These are phyloP conservation scores for Rhizomys pruinosus DNA, from an alignment of 2,113 vertebrate genomes.

Conservation along the genomic window DNA sequence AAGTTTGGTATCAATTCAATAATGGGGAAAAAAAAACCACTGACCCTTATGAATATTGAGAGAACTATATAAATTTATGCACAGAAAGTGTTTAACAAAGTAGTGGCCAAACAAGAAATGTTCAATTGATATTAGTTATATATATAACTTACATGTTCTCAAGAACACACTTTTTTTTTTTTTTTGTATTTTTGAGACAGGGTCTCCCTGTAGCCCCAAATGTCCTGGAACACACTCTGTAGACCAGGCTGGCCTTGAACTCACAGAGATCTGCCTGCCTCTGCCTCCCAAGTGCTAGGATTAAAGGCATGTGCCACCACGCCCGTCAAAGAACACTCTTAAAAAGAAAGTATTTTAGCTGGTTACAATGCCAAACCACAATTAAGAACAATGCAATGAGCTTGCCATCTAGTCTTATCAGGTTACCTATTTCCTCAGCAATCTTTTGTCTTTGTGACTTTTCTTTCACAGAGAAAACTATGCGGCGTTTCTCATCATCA, in stretches of 20 bases:
- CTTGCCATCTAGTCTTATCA: not conserved
- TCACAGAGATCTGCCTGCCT: too few relatives aligned
- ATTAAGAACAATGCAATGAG: not conserved
- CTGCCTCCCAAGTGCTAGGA: too few relatives aligned
- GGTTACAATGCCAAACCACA: not conserved
- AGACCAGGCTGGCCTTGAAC: too few relatives aligned
- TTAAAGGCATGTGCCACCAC: too few relatives aligned
- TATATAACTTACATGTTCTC: too few relatives aligned
- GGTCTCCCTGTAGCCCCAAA: too few relatives aligned
- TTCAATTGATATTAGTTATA: not conserved
- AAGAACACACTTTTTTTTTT: too few relatives aligned
- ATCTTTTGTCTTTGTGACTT: constrained; percentile 98
- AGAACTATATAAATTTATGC: not conserved
- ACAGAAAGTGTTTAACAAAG: not conserved
- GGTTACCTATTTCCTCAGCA: constrained; percentile 96
- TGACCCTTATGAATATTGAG: not conserved
- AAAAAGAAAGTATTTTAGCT: too few relatives aligned
- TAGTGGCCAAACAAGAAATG: not conserved
- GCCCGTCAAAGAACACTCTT: too few relatives aligned
- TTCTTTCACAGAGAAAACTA: constrained; percentile 95
- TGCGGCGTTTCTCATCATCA: constrained; percentile 97
- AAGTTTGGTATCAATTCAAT: not conserved
- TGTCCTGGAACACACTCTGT: too few relatives aligned
- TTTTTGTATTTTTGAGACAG: too few relatives aligned
- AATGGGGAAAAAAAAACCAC: not conserved